Evolutionary conservation across 1,140 invertebrate species (phyloP).

Genomic region (Bursaphelenchus mucronatus): DNA sequence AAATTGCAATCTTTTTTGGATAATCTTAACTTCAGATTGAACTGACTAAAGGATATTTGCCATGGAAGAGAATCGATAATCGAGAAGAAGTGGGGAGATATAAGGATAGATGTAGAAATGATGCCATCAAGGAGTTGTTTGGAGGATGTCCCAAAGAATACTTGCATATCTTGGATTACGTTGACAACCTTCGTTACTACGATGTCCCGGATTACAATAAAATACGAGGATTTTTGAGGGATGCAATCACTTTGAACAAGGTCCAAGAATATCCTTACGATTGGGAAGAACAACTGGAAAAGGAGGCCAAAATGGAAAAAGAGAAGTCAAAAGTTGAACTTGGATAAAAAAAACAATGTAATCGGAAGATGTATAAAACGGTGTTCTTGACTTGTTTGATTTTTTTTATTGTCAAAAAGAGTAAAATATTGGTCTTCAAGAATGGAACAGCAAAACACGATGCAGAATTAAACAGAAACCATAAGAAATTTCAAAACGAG

Average conservation of each 20-base stretch:
- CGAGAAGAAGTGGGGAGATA: constrained; percentile 26
- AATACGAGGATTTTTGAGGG: constrained; percentile 11
- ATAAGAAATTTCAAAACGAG: too few relatives aligned
- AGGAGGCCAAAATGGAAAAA: background rate
- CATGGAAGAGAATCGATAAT: constrained; percentile 28
- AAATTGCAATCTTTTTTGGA: background rate
- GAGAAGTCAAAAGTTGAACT: too few relatives aligned
- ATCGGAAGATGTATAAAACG: too few relatives aligned
- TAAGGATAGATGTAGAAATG: constrained; percentile 21
- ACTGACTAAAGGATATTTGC: constrained; percentile 24
- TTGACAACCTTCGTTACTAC: constrained; percentile 27
- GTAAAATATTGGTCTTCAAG: too few relatives aligned
- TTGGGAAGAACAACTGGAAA: constrained; percentile 14
- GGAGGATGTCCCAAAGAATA: constrained; percentile 31
- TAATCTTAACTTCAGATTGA: constrained; percentile 26
- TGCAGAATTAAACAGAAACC: too few relatives aligned
- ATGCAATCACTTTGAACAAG: constrained; percentile 19
- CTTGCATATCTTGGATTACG: constrained; percentile 23
- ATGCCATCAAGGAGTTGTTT: constrained; percentile 20
- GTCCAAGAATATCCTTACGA: constrained; percentile 29
- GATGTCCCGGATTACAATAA: constrained; percentile 18
- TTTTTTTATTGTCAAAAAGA: too few relatives aligned
- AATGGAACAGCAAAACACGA: too few relatives aligned
- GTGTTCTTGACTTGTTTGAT: too few relatives aligned
- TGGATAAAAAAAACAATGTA: too few relatives aligned